These are phyloP conservation scores for Ceyx melanurus DNA, from an alignment of 2,113 vertebrate genomes.

Conservation along the genomic window DNA sequence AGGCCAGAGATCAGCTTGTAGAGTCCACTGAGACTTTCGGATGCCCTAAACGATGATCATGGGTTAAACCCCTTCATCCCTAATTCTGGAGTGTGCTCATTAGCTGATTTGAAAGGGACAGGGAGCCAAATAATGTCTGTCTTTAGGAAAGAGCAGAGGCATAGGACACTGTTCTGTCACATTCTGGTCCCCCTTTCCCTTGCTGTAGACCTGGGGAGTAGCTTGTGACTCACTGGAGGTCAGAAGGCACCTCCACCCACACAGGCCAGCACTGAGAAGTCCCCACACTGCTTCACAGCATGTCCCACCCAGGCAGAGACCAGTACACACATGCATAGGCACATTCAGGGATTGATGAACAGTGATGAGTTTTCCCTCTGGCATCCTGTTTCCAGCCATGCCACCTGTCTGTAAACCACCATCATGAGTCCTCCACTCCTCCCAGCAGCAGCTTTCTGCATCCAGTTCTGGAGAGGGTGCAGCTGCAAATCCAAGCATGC, in stretches of 20 bases:
- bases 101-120: constrained; percentile 1
- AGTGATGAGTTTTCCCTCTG: background rate
- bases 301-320: background rate
- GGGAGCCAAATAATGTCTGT: background rate
- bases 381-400: background rate
- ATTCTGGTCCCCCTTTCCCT: accelerated
- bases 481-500: background rate
- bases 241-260: background rate
- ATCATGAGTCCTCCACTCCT: background rate
- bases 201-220: background rate
- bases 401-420: background rate
- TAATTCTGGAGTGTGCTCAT: background rate
- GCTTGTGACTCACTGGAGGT: background rate
- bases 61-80: background rate
- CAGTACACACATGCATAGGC: background rate
- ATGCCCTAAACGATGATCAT: constrained; percentile 20
- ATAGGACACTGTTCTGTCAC: background rate
- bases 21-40: background rate
- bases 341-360: accelerated
- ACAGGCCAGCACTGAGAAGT: background rate
- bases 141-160: background rate
- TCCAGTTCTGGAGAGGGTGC: background rate
- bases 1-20: background rate
- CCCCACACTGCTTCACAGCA: background rate
- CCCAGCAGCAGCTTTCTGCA: background rate